These are phyloP conservation scores for Chloroceryle inda DNA, from an alignment of 2,797 vertebrate genomes.

Conservation along the genomic window DNA sequence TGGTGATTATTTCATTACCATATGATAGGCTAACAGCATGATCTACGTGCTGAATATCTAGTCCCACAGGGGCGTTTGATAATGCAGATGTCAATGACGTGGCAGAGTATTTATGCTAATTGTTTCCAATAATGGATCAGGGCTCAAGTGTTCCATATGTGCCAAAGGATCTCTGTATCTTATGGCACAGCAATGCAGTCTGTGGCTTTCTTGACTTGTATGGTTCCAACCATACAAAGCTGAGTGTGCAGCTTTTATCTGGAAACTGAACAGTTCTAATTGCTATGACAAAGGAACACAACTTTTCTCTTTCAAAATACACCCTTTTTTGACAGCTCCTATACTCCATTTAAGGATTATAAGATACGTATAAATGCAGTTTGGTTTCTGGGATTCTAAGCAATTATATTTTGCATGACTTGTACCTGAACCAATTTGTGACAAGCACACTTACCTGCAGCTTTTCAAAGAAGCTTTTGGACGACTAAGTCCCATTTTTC, in stretches of 20 bases:
- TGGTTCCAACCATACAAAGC: background rate
- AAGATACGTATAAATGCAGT: background rate
- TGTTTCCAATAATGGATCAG: conserved; percentile 4
- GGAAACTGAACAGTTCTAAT: background rate
- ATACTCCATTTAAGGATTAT: background rate
- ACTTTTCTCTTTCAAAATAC: background rate
- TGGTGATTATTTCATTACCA: background rate
- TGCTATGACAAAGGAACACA: background rate
- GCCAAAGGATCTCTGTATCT: background rate
- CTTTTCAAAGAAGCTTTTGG: background rate
- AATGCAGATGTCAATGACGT: background rate
- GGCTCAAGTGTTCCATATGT: background rate
- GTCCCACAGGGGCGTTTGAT: background rate
- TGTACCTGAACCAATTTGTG: background rate
- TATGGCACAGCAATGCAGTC: background rate
- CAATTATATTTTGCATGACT: background rate
- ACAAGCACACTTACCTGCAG: background rate
- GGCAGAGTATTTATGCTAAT: conserved; percentile 15
- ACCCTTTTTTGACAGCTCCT: background rate
- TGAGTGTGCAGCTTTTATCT: background rate
- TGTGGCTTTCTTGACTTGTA: background rate
- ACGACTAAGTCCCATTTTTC: background rate
- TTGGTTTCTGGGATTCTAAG: background rate
- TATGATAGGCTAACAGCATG: background rate
- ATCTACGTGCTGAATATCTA: background rate